Evolutionary conservation across 2,888 invertebrate species (phyloP).

Genomic region (Asteroscopus sphinx): DNA sequence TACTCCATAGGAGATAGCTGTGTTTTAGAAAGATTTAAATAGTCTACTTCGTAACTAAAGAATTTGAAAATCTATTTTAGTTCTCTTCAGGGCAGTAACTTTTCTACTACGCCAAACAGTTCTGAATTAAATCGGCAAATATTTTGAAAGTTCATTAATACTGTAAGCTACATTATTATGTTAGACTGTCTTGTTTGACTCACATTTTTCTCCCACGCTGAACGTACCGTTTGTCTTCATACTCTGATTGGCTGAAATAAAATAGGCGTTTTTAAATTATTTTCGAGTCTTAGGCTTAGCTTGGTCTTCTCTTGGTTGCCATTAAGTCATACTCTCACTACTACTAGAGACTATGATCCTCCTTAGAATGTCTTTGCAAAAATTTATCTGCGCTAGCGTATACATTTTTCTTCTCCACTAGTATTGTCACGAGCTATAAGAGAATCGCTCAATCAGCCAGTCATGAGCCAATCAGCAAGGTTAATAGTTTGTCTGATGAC

Average conservation of each 20-base stretch:
- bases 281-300: too few relatives aligned
- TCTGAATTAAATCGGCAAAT: conserved; percentile 9
- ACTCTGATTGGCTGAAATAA: neutral
- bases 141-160: conserved; percentile 18
- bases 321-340: too few relatives aligned
- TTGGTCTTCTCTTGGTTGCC: too few relatives aligned
- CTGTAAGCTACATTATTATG: neutral
- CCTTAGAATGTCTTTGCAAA: too few relatives aligned
- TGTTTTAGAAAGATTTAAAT: neutral
- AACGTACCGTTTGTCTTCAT: neutral
- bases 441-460: too few relatives aligned
- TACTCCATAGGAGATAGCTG: neutral
- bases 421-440: too few relatives aligned
- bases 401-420: too few relatives aligned
- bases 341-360: too few relatives aligned
- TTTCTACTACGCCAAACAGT: conserved; percentile 4
- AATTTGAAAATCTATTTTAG: conserved; percentile 9
- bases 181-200: neutral
- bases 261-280: neutral
- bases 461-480: too few relatives aligned
- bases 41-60: neutral
- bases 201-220: neutral
- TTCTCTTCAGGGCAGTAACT: conserved; percentile 8
- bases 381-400: too few relatives aligned
- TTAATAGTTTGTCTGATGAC: too few relatives aligned